Evolutionary conservation across 2,888 invertebrate species (phyloP), one percentile per base, ranked within the genome.

Genomic region (Cerastis rubricosa): DNA sequence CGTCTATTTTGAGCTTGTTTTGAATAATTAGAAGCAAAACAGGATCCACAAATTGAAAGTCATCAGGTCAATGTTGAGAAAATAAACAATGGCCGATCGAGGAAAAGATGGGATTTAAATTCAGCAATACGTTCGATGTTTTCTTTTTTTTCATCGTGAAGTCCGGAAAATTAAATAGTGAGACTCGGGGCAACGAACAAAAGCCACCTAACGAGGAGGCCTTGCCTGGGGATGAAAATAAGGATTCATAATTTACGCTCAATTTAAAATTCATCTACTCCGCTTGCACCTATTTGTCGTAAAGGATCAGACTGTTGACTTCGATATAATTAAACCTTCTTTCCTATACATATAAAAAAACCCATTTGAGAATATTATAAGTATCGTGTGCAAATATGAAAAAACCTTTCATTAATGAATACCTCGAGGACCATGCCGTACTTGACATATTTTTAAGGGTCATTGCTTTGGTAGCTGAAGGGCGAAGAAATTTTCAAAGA

Each of bases 401-500:
- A 71, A 67, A 74, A 64, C 43, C 64, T 75, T 81, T 71, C 2
- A 81, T 54, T 71, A 64, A 71, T 43, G 40, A 73, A 61, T 63
- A 61, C 35, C 69, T 74, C 9, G n/a, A 70, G 45, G 14, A 71
- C 57, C 45, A 40, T 51, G 45, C 49, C 59, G 77, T 61, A 81
- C 82, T 85, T 85, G 76, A 76, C 76, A 82, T 71, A 69, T 51
- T 75, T 84, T 47, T 19, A 65, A 81, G 67, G 76, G 71, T 65
- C 59, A 71, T 81, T 69, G 49, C 71, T 85, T 81, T 63, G 54
- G 43, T 43, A 35, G n/a, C 19, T 67, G 64, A 72, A 76, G 61
- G 54, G 47, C 63, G 29, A 69, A 76, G 68, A 69, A 35, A 63
- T 69, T 65, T 76, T 66, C 57, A 69, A 85, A 35, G 35, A 35